These are phyloP conservation scores for Lutraria lutraria DNA, from an alignment of 2,888 invertebrate genomes.

Conservation along the genomic window DNA sequence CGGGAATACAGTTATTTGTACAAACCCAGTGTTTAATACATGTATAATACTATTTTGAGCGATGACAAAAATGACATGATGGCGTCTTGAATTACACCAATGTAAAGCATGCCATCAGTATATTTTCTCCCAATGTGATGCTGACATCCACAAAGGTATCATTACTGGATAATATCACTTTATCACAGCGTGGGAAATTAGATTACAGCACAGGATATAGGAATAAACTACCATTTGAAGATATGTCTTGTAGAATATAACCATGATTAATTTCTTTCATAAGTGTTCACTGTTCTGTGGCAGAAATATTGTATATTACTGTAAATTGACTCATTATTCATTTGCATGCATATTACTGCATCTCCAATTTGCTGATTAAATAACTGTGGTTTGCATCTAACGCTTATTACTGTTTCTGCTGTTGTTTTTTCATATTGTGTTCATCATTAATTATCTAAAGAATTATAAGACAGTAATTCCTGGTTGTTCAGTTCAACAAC, in stretches of 20 bases:
- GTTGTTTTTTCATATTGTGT: background rate
- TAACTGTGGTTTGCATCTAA: background rate
- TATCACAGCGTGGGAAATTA: background rate
- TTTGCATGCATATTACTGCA: background rate
- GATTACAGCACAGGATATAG: background rate
- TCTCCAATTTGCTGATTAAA: background rate
- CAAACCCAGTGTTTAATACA: too few species aligned
- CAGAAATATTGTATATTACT: background rate
- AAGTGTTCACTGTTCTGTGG: background rate
- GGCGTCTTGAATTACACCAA: too few species aligned
- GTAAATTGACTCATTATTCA: background rate
- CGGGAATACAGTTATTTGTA: too few species aligned
- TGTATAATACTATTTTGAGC: too few species aligned
- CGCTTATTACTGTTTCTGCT: background rate
- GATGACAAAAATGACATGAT: too few species aligned
- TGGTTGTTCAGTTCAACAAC: too few species aligned
- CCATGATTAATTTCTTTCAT: constrained; percentile 9
- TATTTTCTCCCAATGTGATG: too few species aligned
- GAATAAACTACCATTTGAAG: background rate
- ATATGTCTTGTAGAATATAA: background rate
- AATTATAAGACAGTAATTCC: too few species aligned
- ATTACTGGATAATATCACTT: background rate
- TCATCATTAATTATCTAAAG: too few species aligned
- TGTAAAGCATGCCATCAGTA: too few species aligned
- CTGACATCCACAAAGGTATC: background rate